phyloP scores from a whole-genome alignment of 2,888 invertebrate species.

The Acanthopleura granulata region DNA sequence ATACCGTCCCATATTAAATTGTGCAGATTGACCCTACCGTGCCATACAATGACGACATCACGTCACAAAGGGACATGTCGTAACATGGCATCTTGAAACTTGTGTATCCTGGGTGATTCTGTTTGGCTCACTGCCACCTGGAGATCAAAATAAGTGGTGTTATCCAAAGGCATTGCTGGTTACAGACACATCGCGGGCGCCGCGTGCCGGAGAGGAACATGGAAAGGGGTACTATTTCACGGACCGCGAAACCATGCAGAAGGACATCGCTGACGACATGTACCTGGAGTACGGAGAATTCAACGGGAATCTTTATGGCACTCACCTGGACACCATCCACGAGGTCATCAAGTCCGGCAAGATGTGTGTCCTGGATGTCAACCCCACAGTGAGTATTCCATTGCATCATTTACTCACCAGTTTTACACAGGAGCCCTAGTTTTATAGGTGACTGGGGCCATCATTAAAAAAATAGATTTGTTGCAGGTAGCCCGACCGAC shows the following conservation, averaged over 20 bases:
- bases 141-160: too few relatives aligned
- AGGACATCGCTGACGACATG: constrained; percentile 90
- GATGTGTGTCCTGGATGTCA: constrained; percentile 97
- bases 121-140: neutral
- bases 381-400: constrained; percentile 76
- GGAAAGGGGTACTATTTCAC: constrained; percentile 99
- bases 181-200: constrained; percentile 92
- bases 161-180: constrained; percentile 4
- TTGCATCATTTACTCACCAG: too few relatives aligned
- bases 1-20: too few relatives aligned
- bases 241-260: constrained; percentile 93
- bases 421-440: too few relatives aligned
- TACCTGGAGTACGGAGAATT: constrained; percentile 99
- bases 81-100: too few relatives aligned
- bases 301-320: constrained; percentile 96
- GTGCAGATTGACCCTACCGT: too few relatives aligned
- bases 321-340: constrained; percentile 93
- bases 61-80: too few relatives aligned
- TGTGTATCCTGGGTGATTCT: too few relatives aligned
- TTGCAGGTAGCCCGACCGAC: too few relatives aligned
- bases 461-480: too few relatives aligned
- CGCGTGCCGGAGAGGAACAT: constrained; percentile 94
- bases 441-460: too few relatives aligned
- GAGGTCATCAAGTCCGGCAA: constrained; percentile 95
- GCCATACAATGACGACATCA: too few relatives aligned